Conservation (phyloP, 2,888 invertebrate genomes). For the Xestoiulus laeticollis region DNA sequence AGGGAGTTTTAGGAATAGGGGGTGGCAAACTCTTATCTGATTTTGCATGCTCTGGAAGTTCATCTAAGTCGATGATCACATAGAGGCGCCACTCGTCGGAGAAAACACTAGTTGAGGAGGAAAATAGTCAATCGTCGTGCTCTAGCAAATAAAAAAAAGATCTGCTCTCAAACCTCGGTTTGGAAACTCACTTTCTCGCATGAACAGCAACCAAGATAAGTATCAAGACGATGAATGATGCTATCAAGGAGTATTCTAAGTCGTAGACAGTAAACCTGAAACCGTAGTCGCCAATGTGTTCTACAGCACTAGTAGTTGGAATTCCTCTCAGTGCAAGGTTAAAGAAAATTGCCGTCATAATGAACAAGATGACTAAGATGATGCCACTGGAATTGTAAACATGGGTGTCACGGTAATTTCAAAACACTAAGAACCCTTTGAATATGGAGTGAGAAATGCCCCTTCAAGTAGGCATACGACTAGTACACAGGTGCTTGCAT, state of each 20-base stretch:
- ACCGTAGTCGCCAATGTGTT: slow-evolving; percentile 40
- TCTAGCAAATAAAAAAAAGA: background rate
- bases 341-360: background rate
- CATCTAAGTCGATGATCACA: background rate
- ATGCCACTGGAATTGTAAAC: background rate
- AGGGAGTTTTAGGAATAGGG: too few relatives aligned
- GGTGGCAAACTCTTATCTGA: background rate
- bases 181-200: background rate
- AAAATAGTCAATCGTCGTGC: background rate
- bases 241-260: background rate
- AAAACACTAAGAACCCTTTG: too few relatives aligned
- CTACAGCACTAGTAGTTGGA: slow-evolving; percentile 1
- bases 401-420: background rate
- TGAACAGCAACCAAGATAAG: background rate
- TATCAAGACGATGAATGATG: background rate
- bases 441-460: too few relatives aligned
- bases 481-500: too few relatives aligned
- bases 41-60: background rate
- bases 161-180: background rate
- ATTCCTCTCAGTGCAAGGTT: slow-evolving; percentile 27
- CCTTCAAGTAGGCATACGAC: too few relatives aligned
- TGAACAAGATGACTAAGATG: background rate
- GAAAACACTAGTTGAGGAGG: background rate
- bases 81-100: background rate
- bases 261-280: background rate